Evolutionary conservation across 1,140 invertebrate species (phyloP).

Genomic region (Calliopsis andreniformis): DNA sequence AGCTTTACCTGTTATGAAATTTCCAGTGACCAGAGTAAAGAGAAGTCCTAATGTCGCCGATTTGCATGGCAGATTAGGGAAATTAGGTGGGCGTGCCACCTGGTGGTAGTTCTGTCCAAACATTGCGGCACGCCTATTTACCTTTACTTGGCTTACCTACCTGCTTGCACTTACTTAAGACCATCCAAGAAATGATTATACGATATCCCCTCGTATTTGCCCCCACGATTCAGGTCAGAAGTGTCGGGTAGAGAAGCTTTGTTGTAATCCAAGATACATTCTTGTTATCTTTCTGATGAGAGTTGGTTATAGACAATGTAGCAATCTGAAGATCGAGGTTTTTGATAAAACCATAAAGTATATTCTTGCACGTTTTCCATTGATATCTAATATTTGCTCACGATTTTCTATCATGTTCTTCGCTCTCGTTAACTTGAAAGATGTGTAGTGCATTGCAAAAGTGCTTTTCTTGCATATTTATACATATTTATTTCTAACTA

Average conservation of each 20-base stretch:
- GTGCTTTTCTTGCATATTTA: slow-evolving; percentile 50
- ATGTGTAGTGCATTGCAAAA: slow-evolving; percentile 61
- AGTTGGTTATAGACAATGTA: too few relatives aligned
- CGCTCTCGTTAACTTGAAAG: too few relatives aligned
- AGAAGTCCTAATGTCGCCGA: slow-evolving; percentile 74
- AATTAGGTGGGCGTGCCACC: slow-evolving; percentile 71
- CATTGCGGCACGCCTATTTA: slow-evolving; percentile 59
- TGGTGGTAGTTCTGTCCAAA: slow-evolving; percentile 69
- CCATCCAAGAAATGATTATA: slow-evolving; percentile 36
- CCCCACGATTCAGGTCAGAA: slow-evolving; percentile 14
- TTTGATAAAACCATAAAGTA: too few relatives aligned
- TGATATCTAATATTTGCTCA: too few relatives aligned
- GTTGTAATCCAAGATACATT: slow-evolving; percentile 46
- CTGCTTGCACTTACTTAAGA: slow-evolving; percentile 48
- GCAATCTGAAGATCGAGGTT: too few relatives aligned
- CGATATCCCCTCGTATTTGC: slow-evolving; percentile 15
- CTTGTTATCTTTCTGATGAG: slow-evolving; percentile 26
- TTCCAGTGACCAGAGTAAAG: slow-evolving; percentile 71
- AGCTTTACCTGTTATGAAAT: slow-evolving; percentile 59
- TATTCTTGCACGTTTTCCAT: too few relatives aligned
- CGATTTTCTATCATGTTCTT: too few relatives aligned
- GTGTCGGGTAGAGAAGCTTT: slow-evolving; percentile 9
- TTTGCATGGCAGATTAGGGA: slow-evolving; percentile 77
- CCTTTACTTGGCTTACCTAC: slow-evolving; percentile 40
- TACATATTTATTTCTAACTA: background rate